phyloP scores from a whole-genome alignment of 2,888 invertebrate genomes.

The Teleogryllus oceanicus region DNA sequence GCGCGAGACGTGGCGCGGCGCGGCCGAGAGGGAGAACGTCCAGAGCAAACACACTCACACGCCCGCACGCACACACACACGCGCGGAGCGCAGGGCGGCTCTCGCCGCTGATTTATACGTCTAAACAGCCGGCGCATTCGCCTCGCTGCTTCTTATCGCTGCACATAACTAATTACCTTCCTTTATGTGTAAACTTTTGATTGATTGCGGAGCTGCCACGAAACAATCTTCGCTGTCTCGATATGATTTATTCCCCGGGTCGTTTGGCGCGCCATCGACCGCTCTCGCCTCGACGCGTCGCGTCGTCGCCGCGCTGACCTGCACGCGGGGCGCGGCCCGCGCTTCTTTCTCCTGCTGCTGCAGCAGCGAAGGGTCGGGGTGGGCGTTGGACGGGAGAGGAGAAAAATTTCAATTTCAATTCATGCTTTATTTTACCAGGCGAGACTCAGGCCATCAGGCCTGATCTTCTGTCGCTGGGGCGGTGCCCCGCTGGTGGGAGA shows the following conservation, averaged over 20 bases:
- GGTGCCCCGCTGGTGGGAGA: too few relatives aligned
- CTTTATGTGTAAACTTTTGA: conserved; percentile 11
- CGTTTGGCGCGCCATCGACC: conserved; percentile 1
- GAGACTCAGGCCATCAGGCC: too few relatives aligned
- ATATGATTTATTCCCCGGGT: not conserved
- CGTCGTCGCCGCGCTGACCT: too few relatives aligned
- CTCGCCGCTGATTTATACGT: not conserved
- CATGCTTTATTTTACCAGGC: too few relatives aligned
- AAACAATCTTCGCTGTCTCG: conserved; percentile 1
- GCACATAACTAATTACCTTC: conserved; percentile 18
- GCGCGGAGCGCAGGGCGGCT: not conserved
- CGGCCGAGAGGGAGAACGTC: not conserved
- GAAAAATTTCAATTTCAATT: too few relatives aligned
- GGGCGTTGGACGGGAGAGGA: too few relatives aligned
- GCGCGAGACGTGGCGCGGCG: not conserved
- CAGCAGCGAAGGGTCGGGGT: too few relatives aligned
- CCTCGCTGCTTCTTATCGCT: conserved; percentile 6
- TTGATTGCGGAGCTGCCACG: conserved; percentile 11
- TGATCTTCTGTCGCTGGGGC: too few relatives aligned
- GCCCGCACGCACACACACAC: not conserved
- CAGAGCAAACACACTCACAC: not conserved
- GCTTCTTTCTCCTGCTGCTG: too few relatives aligned
- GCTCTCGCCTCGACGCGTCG: not conserved
- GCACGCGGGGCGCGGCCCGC: too few relatives aligned
- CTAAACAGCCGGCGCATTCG: conserved; percentile 18